Conservation (phyloP, 2,797 vertebrate genomes). For the Poecilia picta region DNA sequence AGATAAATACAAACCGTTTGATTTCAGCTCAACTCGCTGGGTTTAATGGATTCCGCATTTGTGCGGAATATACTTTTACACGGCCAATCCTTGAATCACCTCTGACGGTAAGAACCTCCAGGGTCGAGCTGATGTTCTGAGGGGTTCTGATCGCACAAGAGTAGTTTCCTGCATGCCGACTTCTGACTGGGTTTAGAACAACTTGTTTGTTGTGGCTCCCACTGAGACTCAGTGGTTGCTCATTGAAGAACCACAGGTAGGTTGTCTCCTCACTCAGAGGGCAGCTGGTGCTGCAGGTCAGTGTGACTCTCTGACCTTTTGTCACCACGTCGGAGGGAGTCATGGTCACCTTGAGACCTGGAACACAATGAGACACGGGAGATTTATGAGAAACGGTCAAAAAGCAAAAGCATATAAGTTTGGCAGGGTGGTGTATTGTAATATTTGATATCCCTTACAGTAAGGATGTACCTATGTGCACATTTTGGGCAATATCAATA, state of each 20-base stretch:
- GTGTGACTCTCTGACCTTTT: constrained; percentile 26
- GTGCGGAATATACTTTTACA: background rate
- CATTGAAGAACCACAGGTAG: constrained; percentile 30
- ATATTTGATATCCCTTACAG: background rate
- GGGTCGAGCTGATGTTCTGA: background rate
- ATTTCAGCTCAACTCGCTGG: background rate
- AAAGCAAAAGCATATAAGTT: background rate
- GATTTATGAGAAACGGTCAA: background rate
- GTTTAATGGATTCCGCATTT: background rate
- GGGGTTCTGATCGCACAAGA: constrained; percentile 3
- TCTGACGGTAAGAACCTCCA: constrained; percentile 22
- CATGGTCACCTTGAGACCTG: constrained; percentile 22
- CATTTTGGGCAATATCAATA: too few species aligned
- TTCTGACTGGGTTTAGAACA: constrained; percentile 3
- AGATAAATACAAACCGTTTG: background rate
- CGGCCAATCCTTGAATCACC: constrained; percentile 10
- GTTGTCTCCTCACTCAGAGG: constrained; percentile 11
- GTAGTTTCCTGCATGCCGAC: constrained; percentile 21
- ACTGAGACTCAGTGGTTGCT: background rate
- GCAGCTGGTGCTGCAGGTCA: constrained; percentile 38
- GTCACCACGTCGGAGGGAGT: constrained; percentile 21
- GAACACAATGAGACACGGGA: background rate
- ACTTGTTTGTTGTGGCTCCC: constrained; percentile 9
- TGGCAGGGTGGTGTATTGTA: background rate
- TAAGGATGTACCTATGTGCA: background rate